Conservation (phyloP, 2,888 invertebrate species). For the Cephus pygmeus region DNA sequence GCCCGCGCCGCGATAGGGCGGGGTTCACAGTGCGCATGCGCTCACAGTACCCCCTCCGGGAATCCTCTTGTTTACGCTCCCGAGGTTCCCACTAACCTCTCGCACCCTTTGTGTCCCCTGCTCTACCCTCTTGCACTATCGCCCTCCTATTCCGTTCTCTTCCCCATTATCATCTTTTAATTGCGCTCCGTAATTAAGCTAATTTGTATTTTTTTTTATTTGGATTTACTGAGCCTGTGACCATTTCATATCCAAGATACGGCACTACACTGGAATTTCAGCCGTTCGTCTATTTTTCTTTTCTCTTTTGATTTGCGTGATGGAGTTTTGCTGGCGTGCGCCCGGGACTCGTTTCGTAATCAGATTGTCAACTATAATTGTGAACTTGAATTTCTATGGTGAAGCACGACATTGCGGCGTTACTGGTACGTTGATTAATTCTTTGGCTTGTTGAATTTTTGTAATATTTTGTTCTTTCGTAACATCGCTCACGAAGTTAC, state of each 20-base stretch:
- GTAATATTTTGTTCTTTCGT: conserved; percentile 1
- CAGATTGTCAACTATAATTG: neutral
- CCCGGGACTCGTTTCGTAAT: neutral
- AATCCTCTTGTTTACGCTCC: conserved; percentile 55
- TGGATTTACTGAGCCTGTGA: conserved; percentile 20
- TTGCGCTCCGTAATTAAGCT: conserved; percentile 40
- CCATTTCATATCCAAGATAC: neutral
- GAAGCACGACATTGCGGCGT: conserved; percentile 22
- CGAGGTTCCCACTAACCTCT: conserved; percentile 30
- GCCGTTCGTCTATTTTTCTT: neutral
- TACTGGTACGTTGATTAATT: conserved; percentile 30
- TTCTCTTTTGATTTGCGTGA: neutral
- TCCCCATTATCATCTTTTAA: conserved; percentile 48
- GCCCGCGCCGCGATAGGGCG: conserved; percentile 53
- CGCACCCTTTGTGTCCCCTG: conserved; percentile 17
- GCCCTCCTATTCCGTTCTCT: conserved; percentile 18
- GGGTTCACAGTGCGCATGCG: conserved; percentile 61
- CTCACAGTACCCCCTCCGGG: conserved; percentile 32
- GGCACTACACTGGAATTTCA: neutral
- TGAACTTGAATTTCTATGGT: neutral
- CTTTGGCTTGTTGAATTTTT: conserved; percentile 32
- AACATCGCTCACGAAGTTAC: neutral
- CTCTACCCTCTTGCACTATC: conserved; percentile 22
- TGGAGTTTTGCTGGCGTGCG: neutral
- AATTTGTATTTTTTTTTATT: conserved; percentile 20